Percentiles rank a stretch among this genome's conserved stretches.
Conservation (phyloP, 2,888 invertebrate species). For the Caenorhabditis becei region DNA sequence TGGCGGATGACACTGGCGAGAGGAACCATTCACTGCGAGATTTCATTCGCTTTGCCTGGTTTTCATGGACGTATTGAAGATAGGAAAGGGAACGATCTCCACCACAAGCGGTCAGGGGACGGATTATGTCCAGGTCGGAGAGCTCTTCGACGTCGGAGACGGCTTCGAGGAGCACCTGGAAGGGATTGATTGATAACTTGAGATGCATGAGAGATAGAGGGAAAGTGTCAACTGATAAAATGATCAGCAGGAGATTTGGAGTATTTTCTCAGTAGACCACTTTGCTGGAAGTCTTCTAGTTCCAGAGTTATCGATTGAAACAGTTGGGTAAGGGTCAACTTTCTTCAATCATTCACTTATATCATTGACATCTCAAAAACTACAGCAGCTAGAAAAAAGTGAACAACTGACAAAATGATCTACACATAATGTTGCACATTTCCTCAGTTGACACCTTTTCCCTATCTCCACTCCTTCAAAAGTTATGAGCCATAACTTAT, state of each 20-base stretch:
- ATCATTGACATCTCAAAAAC: not conserved
- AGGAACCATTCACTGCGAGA: conserved; percentile 93
- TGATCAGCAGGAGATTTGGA: not conserved
- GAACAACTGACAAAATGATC: too few relatives aligned
- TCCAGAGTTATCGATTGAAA: not conserved
- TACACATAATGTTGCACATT: too few relatives aligned
- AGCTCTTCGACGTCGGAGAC: conserved; percentile 68
- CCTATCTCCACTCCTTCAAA: not conserved
- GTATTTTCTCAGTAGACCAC: not conserved
- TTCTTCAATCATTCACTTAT: not conserved
- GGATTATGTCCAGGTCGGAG: conserved; percentile 62
- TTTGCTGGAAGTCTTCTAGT: not conserved
- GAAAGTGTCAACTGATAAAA: not conserved
- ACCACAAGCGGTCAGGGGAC: conserved; percentile 66
- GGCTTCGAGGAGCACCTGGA: conserved; percentile 69
- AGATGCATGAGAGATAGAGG: not conserved
- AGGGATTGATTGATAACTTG: not conserved
- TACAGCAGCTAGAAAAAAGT: not conserved
- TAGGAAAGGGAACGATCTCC: conserved; percentile 86
- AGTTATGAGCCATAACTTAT: too few relatives aligned
- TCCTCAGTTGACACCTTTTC: not conserved
- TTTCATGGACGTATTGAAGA: conserved; percentile 94
- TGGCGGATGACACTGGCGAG: conserved; percentile 63
- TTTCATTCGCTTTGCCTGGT: conserved; percentile 96
- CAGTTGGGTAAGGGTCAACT: not conserved